phyloP scores from a whole-genome alignment of 2,113 vertebrate species.

The Zeus faber region DNA sequence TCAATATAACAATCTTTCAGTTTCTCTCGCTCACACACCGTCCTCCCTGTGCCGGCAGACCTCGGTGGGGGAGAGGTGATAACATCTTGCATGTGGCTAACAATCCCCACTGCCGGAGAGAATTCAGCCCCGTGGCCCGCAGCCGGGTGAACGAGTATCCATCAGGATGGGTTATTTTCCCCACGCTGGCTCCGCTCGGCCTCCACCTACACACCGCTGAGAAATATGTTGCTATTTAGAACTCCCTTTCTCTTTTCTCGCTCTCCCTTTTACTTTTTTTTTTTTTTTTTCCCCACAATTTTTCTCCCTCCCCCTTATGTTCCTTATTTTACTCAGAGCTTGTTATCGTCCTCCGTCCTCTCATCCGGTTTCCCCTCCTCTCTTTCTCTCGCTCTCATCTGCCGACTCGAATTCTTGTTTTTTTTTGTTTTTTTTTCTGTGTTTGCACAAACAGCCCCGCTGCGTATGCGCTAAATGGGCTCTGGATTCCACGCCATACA shows the following conservation, averaged over 20 bases:
- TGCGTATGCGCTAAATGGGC: too few relatives aligned
- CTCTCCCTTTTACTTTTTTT: background rate
- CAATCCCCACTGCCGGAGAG: slow-evolving; percentile 17
- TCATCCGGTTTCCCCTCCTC: background rate
- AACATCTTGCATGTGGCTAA: slow-evolving; percentile 28
- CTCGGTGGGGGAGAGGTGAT: slow-evolving; percentile 23
- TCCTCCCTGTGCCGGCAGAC: too few relatives aligned
- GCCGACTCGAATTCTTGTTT: background rate
- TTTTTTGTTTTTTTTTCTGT: background rate
- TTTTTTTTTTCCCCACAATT: background rate
- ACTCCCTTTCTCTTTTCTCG: background rate
- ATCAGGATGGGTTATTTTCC: slow-evolving; percentile 34
- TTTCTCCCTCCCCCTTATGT: slow-evolving; percentile 1
- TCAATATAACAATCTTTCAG: slow-evolving; percentile 27
- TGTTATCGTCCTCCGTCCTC: background rate
- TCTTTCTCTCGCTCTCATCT: slow-evolving; percentile 7
- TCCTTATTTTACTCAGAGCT: too few relatives aligned
- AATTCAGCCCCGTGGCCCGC: slow-evolving; percentile 21
- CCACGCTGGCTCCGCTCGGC: slow-evolving; percentile 14
- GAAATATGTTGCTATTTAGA: background rate
- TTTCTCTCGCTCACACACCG: too few relatives aligned
- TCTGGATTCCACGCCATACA: too few relatives aligned
- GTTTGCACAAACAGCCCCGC: too few relatives aligned
- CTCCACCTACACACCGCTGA: slow-evolving; percentile 12
- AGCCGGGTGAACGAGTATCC: slow-evolving; percentile 28